Evolutionary conservation across 2,888 invertebrate species (phyloP).

Genomic region (Drosophila stalkeri): DNA sequence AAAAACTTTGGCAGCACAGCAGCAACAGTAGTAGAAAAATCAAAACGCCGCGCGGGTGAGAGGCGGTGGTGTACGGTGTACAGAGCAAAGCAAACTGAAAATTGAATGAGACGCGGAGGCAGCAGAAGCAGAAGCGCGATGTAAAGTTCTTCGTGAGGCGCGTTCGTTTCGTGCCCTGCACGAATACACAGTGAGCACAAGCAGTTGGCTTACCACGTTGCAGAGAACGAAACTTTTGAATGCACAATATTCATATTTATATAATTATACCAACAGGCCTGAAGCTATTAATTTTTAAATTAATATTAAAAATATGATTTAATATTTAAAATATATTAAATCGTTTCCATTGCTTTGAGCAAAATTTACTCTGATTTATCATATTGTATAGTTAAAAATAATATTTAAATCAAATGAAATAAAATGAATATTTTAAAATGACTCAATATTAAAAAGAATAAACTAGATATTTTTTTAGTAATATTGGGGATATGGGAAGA

Average conservation of each 20-base stretch:
- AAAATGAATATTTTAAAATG: not conserved
- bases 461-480: no score
- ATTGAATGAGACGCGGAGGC: constrained; percentile 79
- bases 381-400: no score
- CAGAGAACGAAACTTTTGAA: constrained; percentile 17
- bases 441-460: not conserved
- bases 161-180: constrained; percentile 64
- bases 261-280: not conserved
- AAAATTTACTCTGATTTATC: no score
- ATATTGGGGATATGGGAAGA: not conserved
- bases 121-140: constrained; percentile 75
- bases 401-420: no score
- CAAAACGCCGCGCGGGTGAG: constrained; percentile 82
- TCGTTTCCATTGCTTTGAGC: no score
- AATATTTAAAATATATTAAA: no score
- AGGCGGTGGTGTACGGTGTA: constrained; percentile 81
- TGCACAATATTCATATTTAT: not conserved
- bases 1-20: constrained; percentile 67
- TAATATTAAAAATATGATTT: no score
- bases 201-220: constrained; percentile 22
- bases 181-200: constrained; percentile 52
- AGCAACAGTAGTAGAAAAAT: constrained; percentile 79
- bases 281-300: not conserved
- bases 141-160: constrained; percentile 74
- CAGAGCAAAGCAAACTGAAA: constrained; percentile 81